These are phyloP conservation scores for Platysteira castanea DNA, from an alignment of 2,113 vertebrate species.

Conservation along the genomic window DNA sequence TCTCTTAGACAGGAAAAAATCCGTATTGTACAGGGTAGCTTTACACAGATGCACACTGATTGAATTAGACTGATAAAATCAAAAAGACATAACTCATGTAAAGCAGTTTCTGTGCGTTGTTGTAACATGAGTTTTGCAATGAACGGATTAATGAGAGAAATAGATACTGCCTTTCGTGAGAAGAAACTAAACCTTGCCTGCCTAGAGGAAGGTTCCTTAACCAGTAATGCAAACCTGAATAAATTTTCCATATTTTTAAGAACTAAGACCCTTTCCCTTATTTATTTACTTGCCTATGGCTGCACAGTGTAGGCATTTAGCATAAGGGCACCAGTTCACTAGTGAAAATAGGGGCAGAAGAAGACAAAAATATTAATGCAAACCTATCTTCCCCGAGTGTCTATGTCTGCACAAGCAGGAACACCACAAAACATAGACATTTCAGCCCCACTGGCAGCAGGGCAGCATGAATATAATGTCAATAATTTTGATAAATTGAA, in stretches of 20 bases:
- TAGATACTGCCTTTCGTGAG: not conserved
- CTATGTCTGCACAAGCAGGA: not conserved
- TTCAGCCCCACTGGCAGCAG: not conserved
- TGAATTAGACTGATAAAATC: conserved; percentile 41
- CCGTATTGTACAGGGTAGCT: not conserved
- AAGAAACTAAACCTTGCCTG: not conserved
- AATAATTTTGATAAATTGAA: conserved; percentile 42
- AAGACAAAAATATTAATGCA: not conserved
- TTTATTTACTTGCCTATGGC: not conserved
- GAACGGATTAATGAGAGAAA: conserved; percentile 21
- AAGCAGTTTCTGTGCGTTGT: not conserved
- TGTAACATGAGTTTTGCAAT: conserved; percentile 22
- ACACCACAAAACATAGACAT: not conserved
- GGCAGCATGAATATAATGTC: conserved; percentile 6
- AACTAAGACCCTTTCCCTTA: not conserved
- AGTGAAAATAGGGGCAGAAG: not conserved
- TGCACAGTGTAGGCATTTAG: not conserved
- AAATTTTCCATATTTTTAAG: not conserved
- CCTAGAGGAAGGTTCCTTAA: not conserved
- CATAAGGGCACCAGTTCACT: not conserved
- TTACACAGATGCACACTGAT: not conserved
- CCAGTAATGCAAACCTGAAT: not conserved
- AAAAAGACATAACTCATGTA: not conserved
- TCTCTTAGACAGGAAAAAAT: not conserved
- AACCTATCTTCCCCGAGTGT: not conserved